phyloP scores from a whole-genome alignment of 2,888 invertebrate species.

The Dolomedes plantarius region DNA sequence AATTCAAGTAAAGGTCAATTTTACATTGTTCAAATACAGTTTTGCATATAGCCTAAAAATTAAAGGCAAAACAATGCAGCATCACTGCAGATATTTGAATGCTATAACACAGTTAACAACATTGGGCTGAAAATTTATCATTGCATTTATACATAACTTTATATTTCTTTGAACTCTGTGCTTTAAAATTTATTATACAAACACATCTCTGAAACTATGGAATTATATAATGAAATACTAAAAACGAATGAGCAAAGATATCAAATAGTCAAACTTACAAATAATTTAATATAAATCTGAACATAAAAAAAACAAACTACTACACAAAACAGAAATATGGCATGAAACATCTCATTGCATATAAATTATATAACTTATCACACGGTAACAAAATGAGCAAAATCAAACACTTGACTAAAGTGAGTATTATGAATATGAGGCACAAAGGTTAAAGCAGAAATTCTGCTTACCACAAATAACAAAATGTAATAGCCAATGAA shows the following conservation, averaged over 20 bases:
- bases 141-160: constrained; percentile 10
- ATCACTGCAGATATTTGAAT: constrained; percentile 17
- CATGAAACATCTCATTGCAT: not conserved
- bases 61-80: constrained; percentile 52
- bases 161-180: constrained; percentile 8
- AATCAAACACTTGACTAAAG: constrained; percentile 33
- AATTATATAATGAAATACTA: constrained; percentile 23
- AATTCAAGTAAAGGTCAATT: constrained; percentile 30
- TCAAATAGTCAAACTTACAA: not conserved
- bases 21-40: constrained; percentile 33
- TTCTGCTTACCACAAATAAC: constrained; percentile 19
- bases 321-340: constrained; percentile 33
- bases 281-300: not conserved
- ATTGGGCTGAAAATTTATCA: constrained; percentile 38
- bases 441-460: constrained; percentile 41
- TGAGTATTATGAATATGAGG: constrained; percentile 24
- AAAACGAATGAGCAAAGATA: constrained; percentile 26
- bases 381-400: constrained; percentile 42
- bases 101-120: constrained; percentile 32
- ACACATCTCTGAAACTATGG: constrained; percentile 11
- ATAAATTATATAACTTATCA: constrained; percentile 33
- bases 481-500: constrained; percentile 24
- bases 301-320: constrained; percentile 15
- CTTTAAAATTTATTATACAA: constrained; percentile 10
- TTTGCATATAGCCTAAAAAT: constrained; percentile 52